Conservation (phyloP, 2,888 invertebrate species). For the Harpalus rufipes region DNA sequence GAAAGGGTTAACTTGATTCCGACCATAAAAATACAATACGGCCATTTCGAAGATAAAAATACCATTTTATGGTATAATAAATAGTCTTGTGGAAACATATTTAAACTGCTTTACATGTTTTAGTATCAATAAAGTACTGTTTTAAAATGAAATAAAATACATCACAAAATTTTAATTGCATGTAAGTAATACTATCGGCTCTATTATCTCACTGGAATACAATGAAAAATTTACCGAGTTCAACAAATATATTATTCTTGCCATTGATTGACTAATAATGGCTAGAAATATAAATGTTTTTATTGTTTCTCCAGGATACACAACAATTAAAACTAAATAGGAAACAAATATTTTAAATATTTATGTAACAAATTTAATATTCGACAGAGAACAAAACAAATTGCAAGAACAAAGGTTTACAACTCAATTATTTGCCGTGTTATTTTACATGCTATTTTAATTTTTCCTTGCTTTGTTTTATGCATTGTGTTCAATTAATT, state of each 20-base stretch:
- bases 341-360: constrained; percentile 19
- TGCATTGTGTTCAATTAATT: background rate
- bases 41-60: constrained; percentile 64
- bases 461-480: no score
- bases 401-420: background rate
- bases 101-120: constrained; percentile 66
- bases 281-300: background rate
- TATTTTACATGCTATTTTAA: background rate
- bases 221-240: constrained; percentile 43
- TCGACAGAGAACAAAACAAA: background rate
- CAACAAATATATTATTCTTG: constrained; percentile 42
- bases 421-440: constrained; percentile 3
- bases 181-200: constrained; percentile 56
- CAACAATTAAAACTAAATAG: constrained; percentile 2
- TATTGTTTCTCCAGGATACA: constrained; percentile 10
- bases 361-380: constrained; percentile 7
- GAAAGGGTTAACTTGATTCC: constrained; percentile 62
- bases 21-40: constrained; percentile 62
- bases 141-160: constrained; percentile 66
- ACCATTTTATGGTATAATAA: constrained; percentile 65
- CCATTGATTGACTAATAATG: constrained; percentile 27
- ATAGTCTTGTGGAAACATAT: constrained; percentile 64
- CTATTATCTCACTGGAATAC: constrained; percentile 44
- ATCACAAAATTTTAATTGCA: constrained; percentile 65
- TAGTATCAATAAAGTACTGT: constrained; percentile 65